Percentiles rank a stretch among this genome's conserved stretches.
These are phyloP conservation scores for Steatocranus sp. DNA, from an alignment of 2,797 vertebrate genomes.

Conservation along the genomic window DNA sequence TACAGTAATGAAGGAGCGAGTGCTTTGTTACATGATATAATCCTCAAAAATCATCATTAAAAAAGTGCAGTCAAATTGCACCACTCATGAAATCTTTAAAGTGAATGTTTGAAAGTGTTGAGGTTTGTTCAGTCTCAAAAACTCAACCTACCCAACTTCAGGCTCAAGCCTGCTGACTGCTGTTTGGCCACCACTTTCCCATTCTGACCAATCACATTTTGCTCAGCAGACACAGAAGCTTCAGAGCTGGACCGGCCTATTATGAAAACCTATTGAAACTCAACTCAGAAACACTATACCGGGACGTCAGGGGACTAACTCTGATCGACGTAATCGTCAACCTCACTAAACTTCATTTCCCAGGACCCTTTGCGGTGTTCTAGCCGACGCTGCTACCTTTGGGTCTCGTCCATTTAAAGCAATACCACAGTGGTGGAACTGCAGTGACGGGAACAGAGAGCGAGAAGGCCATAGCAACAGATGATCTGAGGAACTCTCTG, in stretches of 20 bases:
- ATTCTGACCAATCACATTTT: neutral
- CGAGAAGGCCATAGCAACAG: neutral
- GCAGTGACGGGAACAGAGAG: neutral
- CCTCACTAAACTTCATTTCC: slow-evolving; percentile 9
- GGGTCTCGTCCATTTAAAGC: slow-evolving; percentile 29
- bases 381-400: slow-evolving; percentile 5
- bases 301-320: neutral
- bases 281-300: neutral
- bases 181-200: neutral
- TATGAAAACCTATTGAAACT: neutral
- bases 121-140: neutral
- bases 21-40: neutral
- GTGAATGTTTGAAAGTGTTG: neutral
- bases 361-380: neutral
- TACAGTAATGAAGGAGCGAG: neutral
- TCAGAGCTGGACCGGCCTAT: neutral
- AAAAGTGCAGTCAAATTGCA: neutral
- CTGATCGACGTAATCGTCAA: neutral
- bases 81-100: neutral
- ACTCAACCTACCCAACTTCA: neutral
- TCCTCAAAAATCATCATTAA: neutral
- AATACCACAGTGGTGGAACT: slow-evolving; percentile 9
- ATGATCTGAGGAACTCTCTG: neutral
- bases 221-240: neutral
- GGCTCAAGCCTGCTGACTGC: neutral